Conservation (phyloP, 1,140 invertebrate genomes). For the Scylla paramamosain region DNA sequence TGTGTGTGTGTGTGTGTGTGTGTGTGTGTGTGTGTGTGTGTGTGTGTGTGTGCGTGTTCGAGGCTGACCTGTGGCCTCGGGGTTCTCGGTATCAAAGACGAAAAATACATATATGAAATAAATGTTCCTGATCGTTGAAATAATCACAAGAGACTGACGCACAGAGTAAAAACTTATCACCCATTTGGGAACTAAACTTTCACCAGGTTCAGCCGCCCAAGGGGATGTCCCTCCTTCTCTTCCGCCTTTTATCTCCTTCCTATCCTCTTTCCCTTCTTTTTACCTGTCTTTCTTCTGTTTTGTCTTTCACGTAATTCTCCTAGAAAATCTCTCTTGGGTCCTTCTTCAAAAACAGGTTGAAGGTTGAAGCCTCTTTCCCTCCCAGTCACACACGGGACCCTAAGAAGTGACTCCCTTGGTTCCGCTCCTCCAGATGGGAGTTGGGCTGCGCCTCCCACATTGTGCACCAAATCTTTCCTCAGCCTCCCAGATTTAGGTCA, state of each 20-base stretch:
- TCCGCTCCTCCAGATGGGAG: conserved; percentile 17
- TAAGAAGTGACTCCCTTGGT: conserved; percentile 8
- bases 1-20: too few relatives aligned
- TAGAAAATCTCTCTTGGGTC: not conserved
- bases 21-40: too few relatives aligned
- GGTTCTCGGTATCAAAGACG: not conserved
- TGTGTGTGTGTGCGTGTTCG: not conserved
- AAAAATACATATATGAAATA: not conserved
- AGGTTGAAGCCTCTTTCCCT: not conserved
- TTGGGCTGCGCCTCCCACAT: conserved; percentile 17
- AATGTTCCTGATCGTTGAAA: not conserved
- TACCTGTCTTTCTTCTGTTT: not conserved
- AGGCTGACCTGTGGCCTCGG: not conserved
- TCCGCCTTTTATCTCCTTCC: conserved; percentile 10
- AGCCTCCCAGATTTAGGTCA: conserved; percentile 20
- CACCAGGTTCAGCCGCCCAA: not conserved
- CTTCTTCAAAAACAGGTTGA: conserved; percentile 7
- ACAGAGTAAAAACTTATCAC: not conserved
- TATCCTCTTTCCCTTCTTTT: conserved; percentile 13
- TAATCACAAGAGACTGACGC: not conserved
- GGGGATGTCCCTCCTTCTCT: not conserved
- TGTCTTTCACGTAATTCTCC: conserved; percentile 7
- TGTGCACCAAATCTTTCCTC: conserved; percentile 20
- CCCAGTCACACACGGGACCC: not conserved
- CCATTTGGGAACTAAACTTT: not conserved